Evolutionary conservation across 2,797 vertebrate genomes (phyloP), one percentile per base, ranked within the genome.

Genomic region (Alauda arvensis): DNA sequence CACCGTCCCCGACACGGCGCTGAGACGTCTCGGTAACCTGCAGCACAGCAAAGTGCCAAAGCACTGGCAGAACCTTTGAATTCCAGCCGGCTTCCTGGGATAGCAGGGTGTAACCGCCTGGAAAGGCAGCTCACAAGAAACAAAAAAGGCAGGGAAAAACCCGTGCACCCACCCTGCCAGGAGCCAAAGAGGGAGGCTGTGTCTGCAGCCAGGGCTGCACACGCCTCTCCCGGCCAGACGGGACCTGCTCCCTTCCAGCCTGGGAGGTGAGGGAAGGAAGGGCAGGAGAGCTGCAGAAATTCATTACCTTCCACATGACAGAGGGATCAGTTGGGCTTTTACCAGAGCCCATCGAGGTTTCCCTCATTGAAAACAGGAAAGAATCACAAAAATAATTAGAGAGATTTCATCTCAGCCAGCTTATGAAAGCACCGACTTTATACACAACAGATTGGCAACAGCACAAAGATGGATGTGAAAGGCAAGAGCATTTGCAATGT

Each of bases 331-430:
- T 62, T 57, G 23, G 23, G 85, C 72, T 89, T 60, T 76, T 75
- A 79, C 31, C 67, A 87, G 84, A 89, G 94, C 91, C 88, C 33
- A 1, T 78, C 8, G 20, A 94, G 92, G 86, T 56, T 92, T 88
- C 86, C 92, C 89, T 95, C 91, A 78, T 76, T 91, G 91, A 80
- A 90, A 88, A 94, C 72, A 87, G 94, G 93, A 91, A 90, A 94
- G 92, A 90, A 93, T 87, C 92, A 93, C 88, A 87, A 93, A 95
- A 94, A 93, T 93, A 95, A 94, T 93, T 94, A 92, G 88, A 93
- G 92, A 92, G 92, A 95, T 95, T 95, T 92, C 93, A 94, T 93
- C 87, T 93, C 90, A 61, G 83, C 79, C 87, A 81, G 90, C 88
- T 92, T 92, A 93, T 90, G 90, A 95, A 92, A 93, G 91, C 87